Evolutionary conservation across 2,888 invertebrate species (phyloP), one percentile per base, ranked within the genome.

Genomic region (Polyploca ridens): DNA sequence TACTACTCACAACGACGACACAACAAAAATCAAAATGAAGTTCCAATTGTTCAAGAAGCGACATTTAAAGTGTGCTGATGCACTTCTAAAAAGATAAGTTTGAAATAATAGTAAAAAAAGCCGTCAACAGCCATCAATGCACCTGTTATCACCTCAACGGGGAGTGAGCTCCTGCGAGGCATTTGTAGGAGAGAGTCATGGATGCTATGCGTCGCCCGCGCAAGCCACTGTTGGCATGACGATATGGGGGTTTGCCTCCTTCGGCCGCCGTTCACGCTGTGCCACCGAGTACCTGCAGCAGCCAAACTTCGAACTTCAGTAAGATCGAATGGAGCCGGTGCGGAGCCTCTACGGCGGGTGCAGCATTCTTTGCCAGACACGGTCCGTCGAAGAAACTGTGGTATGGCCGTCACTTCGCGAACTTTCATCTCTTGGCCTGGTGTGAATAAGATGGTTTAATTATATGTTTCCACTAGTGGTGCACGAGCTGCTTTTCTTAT

Each of bases 71-170:
- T 62, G 58, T 14, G 33, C 33, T 38, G 8, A 10, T 38, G 38
- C 8, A 38, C 38, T 38, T 8, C 38, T 6, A 5, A 33, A 19
- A n/a, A n/a, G 14, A 8, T n/a, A 8, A 14, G 58, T 7, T 58
- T 13, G 10, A 58, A 33, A 58, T 33, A 58, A 58, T 35, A 35
- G 14, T 13, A 58, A 27, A 33, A 58, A 33, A 38, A 35, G 79
- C 84, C 81, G 81, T 74, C 70, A 76, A 72, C 81, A 76, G 73
- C 74, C 75, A 70, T 66, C 63, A 72, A 80, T 83, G 85, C 87
- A 89, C 89, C 88, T 87, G 89, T 85, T 79, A 90, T 90, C 86
- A 92, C 93, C 90, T 93, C 92, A 79, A 85, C 89, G 69, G 93
- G 93, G 64, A 93, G 85, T n/a, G 92, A 91, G 71, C 90, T 85